A percentile compares a stretch with the other conserved stretches of the same genome.
phyloP scores from a whole-genome alignment of 2,113 vertebrate species.

The Cyprinodon tularosa region DNA sequence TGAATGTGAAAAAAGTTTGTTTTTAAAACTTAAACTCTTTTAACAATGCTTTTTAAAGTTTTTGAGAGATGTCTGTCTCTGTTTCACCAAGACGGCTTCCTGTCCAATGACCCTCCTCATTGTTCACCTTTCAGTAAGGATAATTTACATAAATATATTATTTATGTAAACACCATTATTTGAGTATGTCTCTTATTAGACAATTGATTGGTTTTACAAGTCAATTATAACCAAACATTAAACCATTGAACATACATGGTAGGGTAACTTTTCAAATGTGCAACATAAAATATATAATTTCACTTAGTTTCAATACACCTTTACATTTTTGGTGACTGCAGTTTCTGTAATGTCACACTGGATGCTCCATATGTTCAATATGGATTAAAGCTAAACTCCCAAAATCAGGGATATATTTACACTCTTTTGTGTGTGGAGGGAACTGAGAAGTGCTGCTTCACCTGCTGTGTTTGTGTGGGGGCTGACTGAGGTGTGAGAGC shows the following conservation, averaged over 20 bases:
- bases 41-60: not conserved
- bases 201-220: not conserved
- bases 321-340: not conserved
- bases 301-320: not conserved
- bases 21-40: not conserved
- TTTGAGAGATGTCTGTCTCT: too few species aligned
- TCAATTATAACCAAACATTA: not conserved
- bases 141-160: too few species aligned
- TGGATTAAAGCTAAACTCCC: slow-evolving; percentile 35
- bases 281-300: not conserved
- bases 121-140: too few species aligned
- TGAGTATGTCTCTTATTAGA: too few species aligned
- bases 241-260: not conserved
- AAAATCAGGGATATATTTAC: slow-evolving; percentile 49
- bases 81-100: too few species aligned
- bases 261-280: not conserved
- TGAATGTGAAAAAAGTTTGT: not conserved
- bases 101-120: too few species aligned
- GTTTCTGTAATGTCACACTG: not conserved
- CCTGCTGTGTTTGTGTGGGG: slow-evolving; percentile 43
- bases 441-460: slow-evolving; percentile 23
- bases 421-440: slow-evolving; percentile 21
- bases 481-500: slow-evolving; percentile 49
- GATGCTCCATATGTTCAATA: slow-evolving; percentile 3
- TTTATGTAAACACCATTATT: too few species aligned